Conservation (phyloP, 1,140 invertebrate genomes). For the Anoplolepis gracilipes region DNA sequence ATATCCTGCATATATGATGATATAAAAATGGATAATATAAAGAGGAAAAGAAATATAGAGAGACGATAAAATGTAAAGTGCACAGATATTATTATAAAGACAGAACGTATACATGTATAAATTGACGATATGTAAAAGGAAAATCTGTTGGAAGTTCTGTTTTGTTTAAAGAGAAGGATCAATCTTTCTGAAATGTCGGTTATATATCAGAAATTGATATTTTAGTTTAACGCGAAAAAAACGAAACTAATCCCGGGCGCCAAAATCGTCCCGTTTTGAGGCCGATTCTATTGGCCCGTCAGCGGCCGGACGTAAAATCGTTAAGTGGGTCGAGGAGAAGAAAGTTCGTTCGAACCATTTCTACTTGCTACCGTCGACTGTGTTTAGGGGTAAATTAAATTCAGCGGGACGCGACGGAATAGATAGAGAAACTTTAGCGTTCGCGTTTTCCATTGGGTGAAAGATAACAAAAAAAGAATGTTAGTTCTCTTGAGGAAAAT, state of each 20-base stretch:
- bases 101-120: neutral
- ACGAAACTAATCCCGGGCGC: neutral
- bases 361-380: conserved; percentile 14
- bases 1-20: neutral
- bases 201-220: neutral
- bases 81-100: neutral
- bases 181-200: neutral
- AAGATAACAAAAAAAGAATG: neutral
- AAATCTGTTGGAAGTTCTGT: neutral
- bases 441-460: conserved; percentile 8
- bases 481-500: neutral
- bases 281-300: conserved; percentile 56
- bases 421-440: conserved; percentile 42
- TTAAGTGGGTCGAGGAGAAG: conserved; percentile 75
- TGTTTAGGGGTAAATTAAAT: conserved; percentile 61
- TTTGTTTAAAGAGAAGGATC: neutral
- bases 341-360: conserved; percentile 57
- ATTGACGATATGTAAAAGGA: neutral
- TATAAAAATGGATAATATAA: neutral
- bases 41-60: neutral
- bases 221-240: conserved; percentile 5
- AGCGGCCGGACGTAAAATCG: conserved; percentile 77
- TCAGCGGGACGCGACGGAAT: neutral
- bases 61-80: neutral
- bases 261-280: conserved; percentile 35